Base-by-base conservation (phyloP, 2,888 invertebrate genomes). In the Gymnosoma rotundatum region DNA sequence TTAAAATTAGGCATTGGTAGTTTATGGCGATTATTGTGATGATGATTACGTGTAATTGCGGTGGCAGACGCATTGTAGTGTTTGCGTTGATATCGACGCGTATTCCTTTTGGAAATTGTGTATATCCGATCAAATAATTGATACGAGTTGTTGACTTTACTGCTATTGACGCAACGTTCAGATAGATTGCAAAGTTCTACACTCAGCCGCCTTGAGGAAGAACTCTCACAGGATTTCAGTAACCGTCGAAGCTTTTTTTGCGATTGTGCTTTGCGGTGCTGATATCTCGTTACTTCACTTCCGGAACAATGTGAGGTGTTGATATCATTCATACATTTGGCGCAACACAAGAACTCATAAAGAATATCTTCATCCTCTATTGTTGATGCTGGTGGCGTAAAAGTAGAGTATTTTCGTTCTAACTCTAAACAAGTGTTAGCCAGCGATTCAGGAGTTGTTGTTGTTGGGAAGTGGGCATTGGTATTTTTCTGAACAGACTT, bases 311-410 rank as follows among this genome's bases (percentile, higher is more conserved):
- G 86, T n/a, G 86, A 85, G 9, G 86, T 82, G 42, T 86, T 88
- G 0, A 81, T 82, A 78, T 90, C 90, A 86, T 91, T 91, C 91
- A 92, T 91, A 81, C 92, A 92, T 88, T 92, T 92, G 85, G 92
- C 93, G 88, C 92, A 92, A 88, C 92, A 92, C 7, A 92, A 86
- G 85, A 92, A 92, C 83, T 92, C 93, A 83, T 92, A 92, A 36
- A 93, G 88, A 76, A 92, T 88, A 81, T 92, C 92, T 45, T 89
- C 89, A 7, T 86, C 76, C 25, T 50, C 72, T 10, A 66, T 18
- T 36, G 38, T 73, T 9, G 85, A 80, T 16, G 81, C 67, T 21
- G 86, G 87, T 66, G 88, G 87, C 8, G 87, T 88, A 50, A 89
- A 87, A 72, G 87, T 88, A 0, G 90, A 90, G 83, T 91, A 92